Conservation (phyloP, 92 coral and sea anemone genomes). For the Parazoanthus atlanticus region DNA sequence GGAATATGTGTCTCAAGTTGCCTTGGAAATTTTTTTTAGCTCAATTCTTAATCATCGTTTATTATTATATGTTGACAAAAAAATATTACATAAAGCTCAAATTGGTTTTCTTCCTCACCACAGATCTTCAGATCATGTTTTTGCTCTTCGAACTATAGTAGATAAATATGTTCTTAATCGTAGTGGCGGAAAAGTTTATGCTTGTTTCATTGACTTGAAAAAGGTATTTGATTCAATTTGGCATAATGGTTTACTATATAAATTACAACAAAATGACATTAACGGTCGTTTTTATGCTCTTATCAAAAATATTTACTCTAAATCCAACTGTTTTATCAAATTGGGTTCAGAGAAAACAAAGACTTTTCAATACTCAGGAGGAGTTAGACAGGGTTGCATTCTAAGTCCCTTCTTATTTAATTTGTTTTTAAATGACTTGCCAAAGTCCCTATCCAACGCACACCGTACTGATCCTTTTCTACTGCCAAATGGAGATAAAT, state of each 20-base stretch:
- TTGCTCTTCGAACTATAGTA: conserved; percentile 52
- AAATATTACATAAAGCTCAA: conserved; percentile 52
- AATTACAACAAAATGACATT: conserved; percentile 38
- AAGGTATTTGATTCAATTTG: too few species aligned
- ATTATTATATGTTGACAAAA: conserved; percentile 36
- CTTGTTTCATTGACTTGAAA: too few species aligned
- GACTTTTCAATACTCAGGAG: too few species aligned
- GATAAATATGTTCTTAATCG: conserved; percentile 39
- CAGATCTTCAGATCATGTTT: conserved; percentile 58
- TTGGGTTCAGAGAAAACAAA: too few species aligned
- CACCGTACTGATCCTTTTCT: too few species aligned
- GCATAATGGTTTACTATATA: not conserved
- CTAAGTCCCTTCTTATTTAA: too few species aligned
- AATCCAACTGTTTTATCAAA: too few species aligned
- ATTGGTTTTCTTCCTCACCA: conserved; percentile 57
- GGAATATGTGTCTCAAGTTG: conserved; percentile 66
- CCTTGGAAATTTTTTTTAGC: conserved; percentile 54
- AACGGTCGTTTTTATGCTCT: conserved; percentile 54
- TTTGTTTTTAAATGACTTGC: too few species aligned
- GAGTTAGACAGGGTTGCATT: too few species aligned
- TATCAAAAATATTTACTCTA: conserved; percentile 58
- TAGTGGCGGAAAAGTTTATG: conserved; percentile 42
- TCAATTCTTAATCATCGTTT: conserved; percentile 53
- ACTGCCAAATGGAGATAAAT: too few species aligned
- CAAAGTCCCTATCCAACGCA: too few species aligned